Conservation (phyloP, 30 jellyfish, hydroid and myxozoan species). For the Nemopilema nomurai region DNA sequence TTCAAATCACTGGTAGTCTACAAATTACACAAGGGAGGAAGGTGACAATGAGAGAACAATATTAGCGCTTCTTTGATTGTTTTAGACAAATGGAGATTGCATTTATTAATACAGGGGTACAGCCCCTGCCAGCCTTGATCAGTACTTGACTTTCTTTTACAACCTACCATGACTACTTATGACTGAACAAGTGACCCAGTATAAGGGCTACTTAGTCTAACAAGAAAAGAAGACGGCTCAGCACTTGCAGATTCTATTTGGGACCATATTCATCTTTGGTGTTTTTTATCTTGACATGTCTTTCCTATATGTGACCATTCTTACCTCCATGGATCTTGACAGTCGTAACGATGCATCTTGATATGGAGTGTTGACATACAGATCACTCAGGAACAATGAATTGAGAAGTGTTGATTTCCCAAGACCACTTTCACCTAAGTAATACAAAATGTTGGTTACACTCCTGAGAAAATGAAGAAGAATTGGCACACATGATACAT, state of each 20-base stretch:
- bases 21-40: too few relatives aligned
- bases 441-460: background rate
- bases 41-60: too few relatives aligned
- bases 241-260: background rate
- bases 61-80: too few relatives aligned
- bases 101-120: too few relatives aligned
- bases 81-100: too few relatives aligned
- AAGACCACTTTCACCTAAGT: conserved; percentile 95
- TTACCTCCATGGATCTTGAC: conserved; percentile 97
- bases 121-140: too few relatives aligned
- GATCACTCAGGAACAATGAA: conserved; percentile 89
- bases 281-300: background rate
- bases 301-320: background rate
- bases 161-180: too few relatives aligned
- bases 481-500: too few relatives aligned
- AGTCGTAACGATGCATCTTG: conserved; percentile 94
- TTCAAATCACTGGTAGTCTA: too few relatives aligned
- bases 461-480: background rate
- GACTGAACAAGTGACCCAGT: too few relatives aligned
- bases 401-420: conserved; percentile 99
- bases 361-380: conserved; percentile 81
- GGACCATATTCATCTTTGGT: background rate
- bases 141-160: too few relatives aligned
- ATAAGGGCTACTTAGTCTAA: too few relatives aligned
- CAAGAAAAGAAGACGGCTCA: background rate